These are phyloP conservation scores for Macropus fuliginosus DNA, from an alignment of 2,797 vertebrate species.

Conservation along the genomic window DNA sequence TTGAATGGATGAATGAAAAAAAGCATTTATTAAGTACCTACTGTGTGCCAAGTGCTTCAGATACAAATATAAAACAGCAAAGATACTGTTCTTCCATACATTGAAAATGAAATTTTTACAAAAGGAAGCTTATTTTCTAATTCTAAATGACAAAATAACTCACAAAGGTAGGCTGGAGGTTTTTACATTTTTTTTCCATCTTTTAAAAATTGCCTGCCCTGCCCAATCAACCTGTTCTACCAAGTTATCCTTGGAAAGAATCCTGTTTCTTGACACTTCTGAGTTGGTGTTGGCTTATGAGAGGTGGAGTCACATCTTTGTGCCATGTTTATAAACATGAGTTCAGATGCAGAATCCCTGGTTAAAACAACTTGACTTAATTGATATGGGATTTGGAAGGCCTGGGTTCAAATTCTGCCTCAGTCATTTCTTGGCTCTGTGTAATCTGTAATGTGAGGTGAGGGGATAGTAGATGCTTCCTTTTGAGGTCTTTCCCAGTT, in stretches of 20 bases:
- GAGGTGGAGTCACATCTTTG: background rate
- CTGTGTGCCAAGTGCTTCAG: background rate
- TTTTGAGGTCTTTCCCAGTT: background rate
- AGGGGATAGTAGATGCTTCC: background rate
- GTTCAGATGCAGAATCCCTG: background rate
- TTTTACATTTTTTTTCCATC: background rate
- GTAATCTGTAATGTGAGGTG: background rate
- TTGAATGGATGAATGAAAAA: background rate
- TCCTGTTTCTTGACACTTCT: background rate
- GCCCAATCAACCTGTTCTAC: background rate
- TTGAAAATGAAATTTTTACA: background rate
- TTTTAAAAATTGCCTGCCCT: background rate
- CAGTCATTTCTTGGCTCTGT: background rate
- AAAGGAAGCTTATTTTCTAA: background rate
- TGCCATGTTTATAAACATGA: background rate
- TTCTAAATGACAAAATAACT: background rate
- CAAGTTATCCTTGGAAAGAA: background rate
- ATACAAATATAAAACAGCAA: background rate
- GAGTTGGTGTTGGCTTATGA: background rate
- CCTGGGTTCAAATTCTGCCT: background rate
- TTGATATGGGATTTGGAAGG: background rate
- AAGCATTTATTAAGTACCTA: background rate
- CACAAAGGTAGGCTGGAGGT: background rate
- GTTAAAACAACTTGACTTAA: background rate
- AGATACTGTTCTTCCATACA: background rate